Evolutionary conservation across 1,140 invertebrate genomes (phyloP).

Genomic region (Drosophila paulistorum): DNA sequence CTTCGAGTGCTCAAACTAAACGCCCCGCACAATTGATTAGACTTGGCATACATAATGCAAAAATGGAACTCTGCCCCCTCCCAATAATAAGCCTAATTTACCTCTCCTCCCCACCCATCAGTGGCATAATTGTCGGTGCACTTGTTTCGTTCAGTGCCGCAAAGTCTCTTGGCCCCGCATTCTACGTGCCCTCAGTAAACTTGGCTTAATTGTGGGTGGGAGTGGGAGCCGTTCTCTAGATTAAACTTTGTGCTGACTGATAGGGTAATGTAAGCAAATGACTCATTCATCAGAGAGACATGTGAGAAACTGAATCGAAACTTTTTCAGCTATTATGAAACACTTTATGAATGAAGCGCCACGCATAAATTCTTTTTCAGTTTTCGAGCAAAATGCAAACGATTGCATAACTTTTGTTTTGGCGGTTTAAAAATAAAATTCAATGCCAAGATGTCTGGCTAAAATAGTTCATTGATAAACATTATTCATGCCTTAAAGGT

Average conservation of each 20-base stretch:
- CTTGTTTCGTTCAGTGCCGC: no score
- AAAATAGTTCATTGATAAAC: no score
- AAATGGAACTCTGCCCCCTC: background rate
- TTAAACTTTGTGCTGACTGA: constrained; percentile 4
- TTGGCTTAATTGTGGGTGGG: background rate
- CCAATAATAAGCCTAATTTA: background rate
- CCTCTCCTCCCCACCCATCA: background rate
- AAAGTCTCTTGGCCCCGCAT: no score
- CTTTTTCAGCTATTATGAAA: background rate
- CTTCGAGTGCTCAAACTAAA: constrained; percentile 67
- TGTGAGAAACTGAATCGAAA: background rate
- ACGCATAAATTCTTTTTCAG: background rate
- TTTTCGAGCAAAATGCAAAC: no score
- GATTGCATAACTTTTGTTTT: no score
- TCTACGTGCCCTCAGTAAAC: no score
- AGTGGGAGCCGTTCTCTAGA: background rate
- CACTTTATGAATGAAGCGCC: background rate
- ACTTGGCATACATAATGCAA: constrained; percentile 56
- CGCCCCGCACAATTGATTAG: constrained; percentile 71
- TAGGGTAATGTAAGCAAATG: background rate
- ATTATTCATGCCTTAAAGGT: no score
- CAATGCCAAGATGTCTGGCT: no score
- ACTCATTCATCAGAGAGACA: background rate
- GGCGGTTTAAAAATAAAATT: no score
- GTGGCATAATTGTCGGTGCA: no score